These are phyloP conservation scores for Scaeva pyrastri DNA, from an alignment of 2,888 invertebrate species.

Conservation along the genomic window DNA sequence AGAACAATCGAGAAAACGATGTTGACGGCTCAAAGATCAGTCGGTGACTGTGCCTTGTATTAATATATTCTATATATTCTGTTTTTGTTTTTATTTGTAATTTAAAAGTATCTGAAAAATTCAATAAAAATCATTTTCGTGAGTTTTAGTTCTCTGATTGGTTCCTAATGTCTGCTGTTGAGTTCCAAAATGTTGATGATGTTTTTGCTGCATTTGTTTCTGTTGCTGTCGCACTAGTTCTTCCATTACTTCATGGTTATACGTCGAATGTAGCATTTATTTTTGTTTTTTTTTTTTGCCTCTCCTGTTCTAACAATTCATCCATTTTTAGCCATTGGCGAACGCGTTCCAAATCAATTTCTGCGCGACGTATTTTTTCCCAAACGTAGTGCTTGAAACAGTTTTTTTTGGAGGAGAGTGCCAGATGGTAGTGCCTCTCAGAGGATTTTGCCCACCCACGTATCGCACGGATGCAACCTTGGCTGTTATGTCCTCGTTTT, in stretches of 20 bases:
- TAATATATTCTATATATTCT: too few relatives aligned
- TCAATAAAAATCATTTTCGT: not conserved
- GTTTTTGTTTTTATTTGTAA: not conserved
- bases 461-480: too few relatives aligned
- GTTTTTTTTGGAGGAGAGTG: slow-evolving; percentile 95
- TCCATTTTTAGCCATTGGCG: slow-evolving; percentile 97
- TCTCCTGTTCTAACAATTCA: slow-evolving; percentile 96
- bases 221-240: slow-evolving; percentile 85
- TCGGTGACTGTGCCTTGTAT: too few relatives aligned
- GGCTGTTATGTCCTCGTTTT: too few relatives aligned
- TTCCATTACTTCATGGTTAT: slow-evolving; percentile 96
- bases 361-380: slow-evolving; percentile 97
- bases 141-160: slow-evolving; percentile 8
- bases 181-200: slow-evolving; percentile 71
- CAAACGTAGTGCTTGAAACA: slow-evolving; percentile 97
- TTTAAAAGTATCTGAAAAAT: not conserved
- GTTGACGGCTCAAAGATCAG: too few relatives aligned
- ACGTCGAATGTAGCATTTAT: slow-evolving; percentile 98
- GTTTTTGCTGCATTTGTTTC: slow-evolving; percentile 79
- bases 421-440: too few relatives aligned
- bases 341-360: slow-evolving; percentile 97
- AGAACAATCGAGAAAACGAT: too few relatives aligned
- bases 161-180: slow-evolving; percentile 31
- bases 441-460: too few relatives aligned
- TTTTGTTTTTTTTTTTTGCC: too few relatives aligned